These are phyloP conservation scores for Amphibalanus amphitrite DNA, from an alignment of 1,140 invertebrate species.

Conservation along the genomic window DNA sequence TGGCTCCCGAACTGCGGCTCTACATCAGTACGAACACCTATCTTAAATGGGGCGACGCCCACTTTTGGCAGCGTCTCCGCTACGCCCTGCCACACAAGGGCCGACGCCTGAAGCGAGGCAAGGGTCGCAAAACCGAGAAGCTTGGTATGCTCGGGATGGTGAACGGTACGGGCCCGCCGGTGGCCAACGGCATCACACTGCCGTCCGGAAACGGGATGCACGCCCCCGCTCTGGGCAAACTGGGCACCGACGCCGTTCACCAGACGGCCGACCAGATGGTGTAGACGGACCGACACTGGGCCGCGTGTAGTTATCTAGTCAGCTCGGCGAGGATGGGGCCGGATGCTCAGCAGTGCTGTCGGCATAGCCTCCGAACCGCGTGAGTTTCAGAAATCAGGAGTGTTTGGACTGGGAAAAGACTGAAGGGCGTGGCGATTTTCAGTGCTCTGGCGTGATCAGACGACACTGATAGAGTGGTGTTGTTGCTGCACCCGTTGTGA, in stretches of 20 bases:
- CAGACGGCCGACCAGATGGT: not conserved
- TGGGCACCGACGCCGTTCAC: not conserved
- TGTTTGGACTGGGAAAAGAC: too few relatives aligned
- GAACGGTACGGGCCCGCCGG: not conserved
- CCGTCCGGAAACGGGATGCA: too few relatives aligned
- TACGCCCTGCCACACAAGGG: slow-evolving; percentile 44
- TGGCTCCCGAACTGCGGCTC: slow-evolving; percentile 53
- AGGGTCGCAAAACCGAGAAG: not conserved
- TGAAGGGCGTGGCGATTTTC: too few relatives aligned
- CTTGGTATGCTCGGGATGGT: not conserved
- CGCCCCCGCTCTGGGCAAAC: not conserved
- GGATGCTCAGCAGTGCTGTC: not conserved
- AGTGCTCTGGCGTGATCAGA: too few relatives aligned
- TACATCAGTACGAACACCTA: slow-evolving; percentile 75
- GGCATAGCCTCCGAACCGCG: too few relatives aligned
- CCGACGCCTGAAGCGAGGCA: not conserved
- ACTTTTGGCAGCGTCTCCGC: slow-evolving; percentile 67
- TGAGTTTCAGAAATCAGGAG: too few relatives aligned
- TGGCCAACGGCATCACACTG: not conserved
- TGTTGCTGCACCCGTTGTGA: too few relatives aligned
- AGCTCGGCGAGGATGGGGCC: not conserved
- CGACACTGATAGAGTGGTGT: too few relatives aligned
- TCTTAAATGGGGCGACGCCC: slow-evolving; percentile 62
- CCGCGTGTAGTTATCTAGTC: not conserved
- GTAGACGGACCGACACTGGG: not conserved